Evolutionary conservation across 2,797 vertebrate species (phyloP), one percentile per base, ranked within the genome.

Genomic region (Tenualosa thibaudeaui): DNA sequence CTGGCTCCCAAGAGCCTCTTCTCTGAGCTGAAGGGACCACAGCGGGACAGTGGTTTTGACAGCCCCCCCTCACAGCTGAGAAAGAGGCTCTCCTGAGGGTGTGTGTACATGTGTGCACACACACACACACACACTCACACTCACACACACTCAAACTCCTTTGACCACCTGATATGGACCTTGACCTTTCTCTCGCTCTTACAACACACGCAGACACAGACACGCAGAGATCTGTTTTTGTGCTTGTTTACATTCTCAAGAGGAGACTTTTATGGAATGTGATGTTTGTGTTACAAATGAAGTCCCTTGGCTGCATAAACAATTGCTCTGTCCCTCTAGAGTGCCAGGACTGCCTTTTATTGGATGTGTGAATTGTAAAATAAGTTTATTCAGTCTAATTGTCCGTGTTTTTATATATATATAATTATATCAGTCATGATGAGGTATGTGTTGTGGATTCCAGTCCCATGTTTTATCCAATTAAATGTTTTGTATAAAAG

Each of bases 1-100:
- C 49, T 71, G 5, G 83, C 84, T 83, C 83, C 90, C 26, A 91
- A 92, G 84, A 91, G 85, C 82, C 86, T 89, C 46, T 95, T 94
- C 85, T 93, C 94, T 0, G 94, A 95, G 87, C 17, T 95, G 83
- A 94, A 92, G 82, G 90, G 87, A 9, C 81, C 62, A 5, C 95
- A 94, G 78, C 94, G 94, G 90, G 96, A 96, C 92, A 95, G 95
- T 17, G 95, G 95, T 83, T 95, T 96, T 31, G 92, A 94, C 89
- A 95, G 95, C 89, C 95, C 94, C 0, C 90, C 93, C 85, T 89
- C 87, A 58, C 89, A 68, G 78, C 85, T 90, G 78, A 91, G 91
- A 0, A 91, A 94, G 83, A 93, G 84, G 94, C 68, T 13, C 15
- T 3, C 31, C 31, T 75, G 17, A 75, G 68, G 37, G 40, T 4